Percentiles rank a stretch among this genome's conserved stretches.
Conservation (phyloP, 1,140 invertebrate genomes). For the Cyrtorhinus lividipennis region DNA sequence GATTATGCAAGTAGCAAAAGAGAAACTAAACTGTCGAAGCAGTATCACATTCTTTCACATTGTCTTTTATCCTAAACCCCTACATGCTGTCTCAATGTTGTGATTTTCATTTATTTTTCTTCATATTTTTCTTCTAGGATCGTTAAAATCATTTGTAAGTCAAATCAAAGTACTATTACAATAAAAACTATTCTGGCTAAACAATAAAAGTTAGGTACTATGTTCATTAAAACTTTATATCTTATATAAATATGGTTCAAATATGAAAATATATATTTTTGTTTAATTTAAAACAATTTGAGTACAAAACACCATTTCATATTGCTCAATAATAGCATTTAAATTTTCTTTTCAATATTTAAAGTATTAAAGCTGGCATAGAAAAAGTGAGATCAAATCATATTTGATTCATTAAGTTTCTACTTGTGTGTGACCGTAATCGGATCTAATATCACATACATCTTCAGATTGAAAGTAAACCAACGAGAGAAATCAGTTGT, state of each 20-base stretch:
- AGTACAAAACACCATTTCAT: slow-evolving; percentile 20
- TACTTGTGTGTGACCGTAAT: slow-evolving; percentile 14
- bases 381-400: slow-evolving; percentile 22
- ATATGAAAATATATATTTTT: slow-evolving; percentile 22
- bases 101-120: neutral
- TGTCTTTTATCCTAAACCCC: slow-evolving; percentile 13
- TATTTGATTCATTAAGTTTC: slow-evolving; percentile 20
- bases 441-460: slow-evolving; percentile 19
- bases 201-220: slow-evolving; percentile 15
- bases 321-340: slow-evolving; percentile 19
- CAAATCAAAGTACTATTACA: slow-evolving; percentile 8
- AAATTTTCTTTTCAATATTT: slow-evolving; percentile 19
- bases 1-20: neutral
- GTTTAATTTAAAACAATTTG: slow-evolving; percentile 21
- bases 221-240: slow-evolving; percentile 17
- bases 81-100: slow-evolving; percentile 1
- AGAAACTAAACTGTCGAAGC: slow-evolving; percentile 2
- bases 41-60: slow-evolving; percentile 12
- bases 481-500: too few species aligned
- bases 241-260: slow-evolving; percentile 23
- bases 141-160: neutral
- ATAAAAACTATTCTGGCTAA: slow-evolving; percentile 18
- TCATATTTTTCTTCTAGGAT: too few species aligned
- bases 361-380: slow-evolving; percentile 18
- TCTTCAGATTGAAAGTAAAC: slow-evolving; percentile 1